Percentiles rank a stretch among this genome's conserved stretches.
Evolutionary conservation across 2,888 invertebrate genomes (phyloP).

Genomic region (Apodemia mormo): DNA sequence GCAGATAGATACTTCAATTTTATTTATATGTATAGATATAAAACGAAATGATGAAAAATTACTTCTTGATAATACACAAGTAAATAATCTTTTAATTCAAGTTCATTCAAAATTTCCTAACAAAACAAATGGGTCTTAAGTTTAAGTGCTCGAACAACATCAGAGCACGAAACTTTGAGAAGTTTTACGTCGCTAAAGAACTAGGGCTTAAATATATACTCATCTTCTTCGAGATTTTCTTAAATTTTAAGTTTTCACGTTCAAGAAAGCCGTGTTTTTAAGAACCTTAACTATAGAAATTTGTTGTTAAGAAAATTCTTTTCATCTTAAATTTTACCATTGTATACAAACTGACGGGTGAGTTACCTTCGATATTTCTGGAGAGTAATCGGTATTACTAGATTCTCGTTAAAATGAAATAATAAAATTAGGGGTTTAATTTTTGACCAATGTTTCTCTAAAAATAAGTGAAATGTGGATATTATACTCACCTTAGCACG

Average conservation of each 20-base stretch:
- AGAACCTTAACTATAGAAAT: neutral
- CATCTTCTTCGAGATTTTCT: neutral
- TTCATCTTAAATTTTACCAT: too few species aligned
- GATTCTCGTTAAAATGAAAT: too few species aligned
- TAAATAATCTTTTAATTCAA: neutral
- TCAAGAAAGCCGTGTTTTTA: conserved; percentile 8
- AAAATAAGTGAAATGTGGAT: too few species aligned
- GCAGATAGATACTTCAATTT: too few species aligned
- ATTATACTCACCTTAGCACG: too few species aligned
- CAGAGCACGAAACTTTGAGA: conserved; percentile 19
- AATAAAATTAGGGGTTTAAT: too few species aligned
- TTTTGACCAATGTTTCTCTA: too few species aligned
- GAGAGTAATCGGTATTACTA: too few species aligned
- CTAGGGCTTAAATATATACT: conserved; percentile 18
- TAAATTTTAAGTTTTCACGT: conserved; percentile 20
- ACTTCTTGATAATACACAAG: neutral
- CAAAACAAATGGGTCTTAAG: conserved; percentile 23
- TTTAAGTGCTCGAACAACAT: conserved; percentile 20
- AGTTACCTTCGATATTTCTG: too few species aligned
- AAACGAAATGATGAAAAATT: too few species aligned
- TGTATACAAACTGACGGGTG: too few species aligned
- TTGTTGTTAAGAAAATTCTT: neutral
- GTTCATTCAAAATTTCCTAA: conserved; percentile 4
- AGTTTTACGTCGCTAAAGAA: conserved; percentile 22
- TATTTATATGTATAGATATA: too few species aligned